These are phyloP conservation scores for Pterois miles DNA, from an alignment of 2,797 vertebrate species.

Conservation along the genomic window DNA sequence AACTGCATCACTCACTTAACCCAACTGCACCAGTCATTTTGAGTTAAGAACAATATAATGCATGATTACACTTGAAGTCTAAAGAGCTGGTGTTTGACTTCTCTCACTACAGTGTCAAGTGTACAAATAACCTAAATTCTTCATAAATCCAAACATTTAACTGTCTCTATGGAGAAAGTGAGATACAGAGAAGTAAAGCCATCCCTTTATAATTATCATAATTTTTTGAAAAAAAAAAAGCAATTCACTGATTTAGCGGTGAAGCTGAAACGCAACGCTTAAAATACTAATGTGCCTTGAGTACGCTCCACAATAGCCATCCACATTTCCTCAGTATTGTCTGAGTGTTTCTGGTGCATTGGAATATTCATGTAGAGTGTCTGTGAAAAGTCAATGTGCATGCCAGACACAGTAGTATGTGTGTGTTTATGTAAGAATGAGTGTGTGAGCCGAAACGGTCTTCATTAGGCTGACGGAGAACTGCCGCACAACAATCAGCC, in stretches of 20 bases:
- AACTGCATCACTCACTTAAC: slow-evolving; percentile 26
- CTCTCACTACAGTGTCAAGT: background rate
- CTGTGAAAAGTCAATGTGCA: slow-evolving; percentile 13
- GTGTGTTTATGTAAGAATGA: background rate
- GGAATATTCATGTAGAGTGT: slow-evolving; percentile 3
- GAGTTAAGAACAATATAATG: slow-evolving; percentile 21
- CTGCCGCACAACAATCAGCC: slow-evolving; percentile 65
- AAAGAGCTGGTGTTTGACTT: background rate
- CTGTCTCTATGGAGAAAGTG: background rate
- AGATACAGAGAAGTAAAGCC: background rate
- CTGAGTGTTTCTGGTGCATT: background rate
- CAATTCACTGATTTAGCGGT: background rate
- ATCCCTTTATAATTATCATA: background rate
- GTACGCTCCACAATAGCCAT: background rate
- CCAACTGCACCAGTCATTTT: slow-evolving; percentile 3
- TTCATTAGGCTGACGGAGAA: slow-evolving; percentile 62
- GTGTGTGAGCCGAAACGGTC: slow-evolving; percentile 19
- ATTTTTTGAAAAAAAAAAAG: background rate
- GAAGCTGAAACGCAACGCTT: background rate
- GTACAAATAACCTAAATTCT: slow-evolving; percentile 23
- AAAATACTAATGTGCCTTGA: background rate
- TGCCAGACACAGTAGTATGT: background rate
- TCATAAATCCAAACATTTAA: slow-evolving; percentile 23
- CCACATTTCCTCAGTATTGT: background rate
- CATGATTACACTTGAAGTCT: slow-evolving; percentile 28